These are phyloP conservation scores for Agrochola lychnidis DNA, from an alignment of 2,888 invertebrate species.

Conservation along the genomic window DNA sequence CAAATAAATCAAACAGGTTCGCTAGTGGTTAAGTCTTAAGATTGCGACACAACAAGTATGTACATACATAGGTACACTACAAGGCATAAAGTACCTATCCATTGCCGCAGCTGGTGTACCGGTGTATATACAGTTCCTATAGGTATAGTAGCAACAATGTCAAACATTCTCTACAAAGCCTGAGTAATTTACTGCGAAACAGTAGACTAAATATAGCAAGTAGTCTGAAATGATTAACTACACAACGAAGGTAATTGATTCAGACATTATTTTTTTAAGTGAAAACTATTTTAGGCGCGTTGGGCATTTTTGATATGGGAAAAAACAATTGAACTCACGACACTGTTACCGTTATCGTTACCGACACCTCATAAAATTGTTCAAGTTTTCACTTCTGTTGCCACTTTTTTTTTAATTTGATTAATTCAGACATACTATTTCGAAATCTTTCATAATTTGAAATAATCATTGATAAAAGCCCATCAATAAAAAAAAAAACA, in stretches of 20 bases:
- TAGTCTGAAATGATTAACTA: not conserved
- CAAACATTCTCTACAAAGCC: constrained; percentile 17
- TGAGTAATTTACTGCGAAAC: not conserved
- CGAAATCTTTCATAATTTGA: not conserved
- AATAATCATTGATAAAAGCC: not conserved
- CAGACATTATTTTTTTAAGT: not conserved
- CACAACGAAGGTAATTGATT: not conserved
- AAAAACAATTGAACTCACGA: no score
- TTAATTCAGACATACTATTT: not conserved
- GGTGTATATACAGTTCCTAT: not conserved
- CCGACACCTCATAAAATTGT: no score
- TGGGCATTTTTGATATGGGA: no score
- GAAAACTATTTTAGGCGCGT: no score
- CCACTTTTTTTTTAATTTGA: no score
- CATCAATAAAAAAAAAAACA: not conserved
- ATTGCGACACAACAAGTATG: constrained; percentile 16
- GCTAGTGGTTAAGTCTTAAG: no score
- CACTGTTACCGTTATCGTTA: no score
- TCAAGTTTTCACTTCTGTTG: no score
- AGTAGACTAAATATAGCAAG: not conserved
- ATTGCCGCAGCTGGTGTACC: not conserved
- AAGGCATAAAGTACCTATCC: not conserved
- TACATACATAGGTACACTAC: not conserved
- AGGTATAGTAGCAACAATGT: not conserved
- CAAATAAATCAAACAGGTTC: not conserved